Evolutionary conservation across 2,113 vertebrate genomes (phyloP), one percentile per base, ranked within the genome.

Genomic region (Hyperoodon ampullatus): DNA sequence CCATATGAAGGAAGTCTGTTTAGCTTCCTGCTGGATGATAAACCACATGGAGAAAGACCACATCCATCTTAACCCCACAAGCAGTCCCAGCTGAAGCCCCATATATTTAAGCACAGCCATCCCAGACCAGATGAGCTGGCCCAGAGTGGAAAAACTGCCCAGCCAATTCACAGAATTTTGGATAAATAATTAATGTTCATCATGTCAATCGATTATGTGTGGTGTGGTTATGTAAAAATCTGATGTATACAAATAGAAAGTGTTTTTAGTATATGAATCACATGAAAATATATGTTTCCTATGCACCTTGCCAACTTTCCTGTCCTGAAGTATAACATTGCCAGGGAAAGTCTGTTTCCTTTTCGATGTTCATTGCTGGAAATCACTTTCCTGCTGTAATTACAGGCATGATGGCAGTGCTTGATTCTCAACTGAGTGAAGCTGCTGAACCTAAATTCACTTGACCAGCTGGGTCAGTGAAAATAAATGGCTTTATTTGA

Each of bases 401-500:
- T 99, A 99, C 97, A 89, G 97, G 97, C 98, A 97, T 89, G 97
- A 98, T 98, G 98, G 96, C 98, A 98, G 97, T 97, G 97, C 98
- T 98, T 98, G 93, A 97, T 97, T 96, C 94, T 97, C 75, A 95
- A 98, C 97, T 93, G 98, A 99, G 98, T 96, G 98, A 98, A 98
- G 97, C 98, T 97, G 98, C 98, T 99, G 98, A 99, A 99, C 98
- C 99, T 99, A 99, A 98, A 98, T 99, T 98, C 98, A 98, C 98
- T 99, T 99, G 98, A 99, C 98, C 98, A 98, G 96, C 97, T 88
- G 93, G 98, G 98, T 98, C 98, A 99, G 98, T 98, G 98, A 98
- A 99, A 99, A 99, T 99, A 99, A 99, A 99, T 99, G 98, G 98
- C 98, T 99, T 99, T 98, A 98, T 98, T 98, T 98, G 98, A 98